Evolutionary conservation across 1,140 invertebrate genomes (phyloP), one percentile per base, ranked within the genome.

Genomic region (Heliconius congener): DNA sequence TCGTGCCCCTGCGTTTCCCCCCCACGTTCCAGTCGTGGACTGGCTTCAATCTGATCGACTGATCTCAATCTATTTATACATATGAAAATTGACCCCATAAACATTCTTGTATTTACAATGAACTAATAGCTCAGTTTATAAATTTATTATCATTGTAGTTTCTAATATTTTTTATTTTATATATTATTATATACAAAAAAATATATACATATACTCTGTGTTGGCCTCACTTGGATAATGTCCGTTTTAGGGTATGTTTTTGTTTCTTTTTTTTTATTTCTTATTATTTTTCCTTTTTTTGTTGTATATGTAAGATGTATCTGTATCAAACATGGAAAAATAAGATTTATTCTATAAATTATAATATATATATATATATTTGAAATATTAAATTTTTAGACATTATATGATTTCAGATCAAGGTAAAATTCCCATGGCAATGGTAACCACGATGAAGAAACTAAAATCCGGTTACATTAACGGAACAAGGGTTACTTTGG

Each of bases 401-500:
- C 46, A 13, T n/a, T 16, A 57, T 66, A 60, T 37, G 73, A 73
- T 96, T 96, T 82, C 94, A 99, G 98, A 99, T 95, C 97, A 99
- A 94, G 97, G 98, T 74, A 97, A 97, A 93, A 97, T 99, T 76
- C 98, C 98, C 8, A 95, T 98, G 87, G 98, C 99, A 0, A 98
- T 99, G 96, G 97, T 99, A 83, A 99, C 98, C 23, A 99, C 99
- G 5, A 98, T 99, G 95, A 99, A 99, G 90, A 99, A 99, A 94
- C 95, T 99, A 2, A 99, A 99, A 93, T 99, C 98, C 84, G 99
- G 99, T 37, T 99, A 99, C 90, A 99, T 99, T 70, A 99, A 99
- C 92, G 99, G 99, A 39, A 99, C 99, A 23, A 97, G 99, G 90
- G 98, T 99, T 0, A 98, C 98, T 78, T 93, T 99, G 30, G 99